These are phyloP conservation scores for Otus scops DNA, from an alignment of 2,797 vertebrate species.

Conservation along the genomic window DNA sequence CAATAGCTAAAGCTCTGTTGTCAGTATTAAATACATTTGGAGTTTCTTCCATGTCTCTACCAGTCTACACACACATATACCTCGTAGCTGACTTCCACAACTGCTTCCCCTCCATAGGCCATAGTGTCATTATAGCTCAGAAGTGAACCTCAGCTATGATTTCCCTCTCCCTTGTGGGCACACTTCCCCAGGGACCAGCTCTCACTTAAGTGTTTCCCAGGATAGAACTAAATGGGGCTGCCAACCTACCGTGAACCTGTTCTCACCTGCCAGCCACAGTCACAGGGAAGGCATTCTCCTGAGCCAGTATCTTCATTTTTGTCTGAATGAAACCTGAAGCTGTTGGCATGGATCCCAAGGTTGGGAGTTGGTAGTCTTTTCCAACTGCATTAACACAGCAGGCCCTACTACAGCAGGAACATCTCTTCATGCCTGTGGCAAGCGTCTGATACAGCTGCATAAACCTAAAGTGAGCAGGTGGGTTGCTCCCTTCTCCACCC, in stretches of 20 bases:
- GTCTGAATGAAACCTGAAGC: neutral
- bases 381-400: neutral
- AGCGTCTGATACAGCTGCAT: neutral
- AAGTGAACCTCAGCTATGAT: neutral
- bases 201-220: neutral
- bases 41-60: neutral
- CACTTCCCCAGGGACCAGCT: neutral
- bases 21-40: neutral
- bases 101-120: neutral
- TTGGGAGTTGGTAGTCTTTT: neutral
- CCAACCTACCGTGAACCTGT: neutral
- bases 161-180: neutral
- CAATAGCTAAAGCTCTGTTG: neutral
- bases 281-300: neutral
- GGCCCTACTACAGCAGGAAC: neutral
- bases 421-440: neutral
- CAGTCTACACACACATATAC: neutral
- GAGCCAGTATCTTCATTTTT: neutral
- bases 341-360: neutral
- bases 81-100: neutral
- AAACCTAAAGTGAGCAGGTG: neutral
- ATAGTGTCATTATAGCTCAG: neutral
- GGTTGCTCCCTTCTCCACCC: neutral
- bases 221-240: neutral
- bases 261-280: neutral